A percentile compares a stretch with the other conserved stretches of the same genome.
Evolutionary conservation across 2,113 vertebrate genomes (phyloP).

Genomic region (Aphelocoma coerulescens): DNA sequence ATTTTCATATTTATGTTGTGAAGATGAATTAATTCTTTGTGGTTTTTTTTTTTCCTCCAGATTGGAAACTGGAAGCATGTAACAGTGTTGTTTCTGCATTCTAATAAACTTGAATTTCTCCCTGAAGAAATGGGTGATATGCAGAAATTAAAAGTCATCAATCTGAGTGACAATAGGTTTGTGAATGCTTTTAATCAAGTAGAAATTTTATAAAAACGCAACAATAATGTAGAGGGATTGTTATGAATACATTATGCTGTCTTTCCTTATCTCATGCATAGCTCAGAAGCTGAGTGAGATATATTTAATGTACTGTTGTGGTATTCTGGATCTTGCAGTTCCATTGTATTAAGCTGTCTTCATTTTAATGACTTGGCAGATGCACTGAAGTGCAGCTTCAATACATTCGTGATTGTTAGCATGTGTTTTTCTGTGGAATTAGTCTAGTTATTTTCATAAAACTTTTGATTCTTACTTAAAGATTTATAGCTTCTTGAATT

Average conservation of each 20-base stretch:
- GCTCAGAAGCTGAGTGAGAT: background rate
- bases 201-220: background rate
- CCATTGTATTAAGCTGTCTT: background rate
- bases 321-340: background rate
- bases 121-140: slow-evolving; percentile 99
- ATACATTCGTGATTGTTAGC: background rate
- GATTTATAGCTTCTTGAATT: background rate
- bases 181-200: slow-evolving; percentile 59
- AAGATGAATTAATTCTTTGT: background rate
- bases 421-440: background rate
- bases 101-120: slow-evolving; percentile 94
- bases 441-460: background rate
- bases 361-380: background rate
- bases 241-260: background rate
- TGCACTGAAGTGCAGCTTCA: background rate
- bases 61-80: slow-evolving; percentile 91
- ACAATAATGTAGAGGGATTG: background rate
- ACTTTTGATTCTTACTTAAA: background rate
- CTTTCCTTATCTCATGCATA: background rate
- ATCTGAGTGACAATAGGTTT: slow-evolving; percentile 97
- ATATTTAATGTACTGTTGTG: background rate
- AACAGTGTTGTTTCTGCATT: slow-evolving; percentile 95
- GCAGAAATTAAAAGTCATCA: slow-evolving; percentile 94
- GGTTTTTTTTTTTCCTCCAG: slow-evolving; percentile 61
- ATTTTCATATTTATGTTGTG: background rate